These are phyloP conservation scores for Myzus persicae DNA, from an alignment of 1,140 invertebrate species.

Conservation along the genomic window DNA sequence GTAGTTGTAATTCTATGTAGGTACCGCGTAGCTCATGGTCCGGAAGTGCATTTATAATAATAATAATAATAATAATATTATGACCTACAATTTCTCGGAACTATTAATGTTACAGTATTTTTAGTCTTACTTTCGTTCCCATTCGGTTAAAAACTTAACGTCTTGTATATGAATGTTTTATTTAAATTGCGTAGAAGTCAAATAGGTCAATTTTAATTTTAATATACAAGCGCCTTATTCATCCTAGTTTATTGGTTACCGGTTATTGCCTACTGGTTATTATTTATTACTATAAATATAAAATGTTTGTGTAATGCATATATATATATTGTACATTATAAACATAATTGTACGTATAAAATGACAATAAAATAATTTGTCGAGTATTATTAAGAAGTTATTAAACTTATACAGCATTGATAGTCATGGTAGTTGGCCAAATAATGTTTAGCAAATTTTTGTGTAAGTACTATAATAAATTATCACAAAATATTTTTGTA, in stretches of 20 bases:
- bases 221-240: not conserved
- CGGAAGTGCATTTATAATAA: not conserved
- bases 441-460: not conserved
- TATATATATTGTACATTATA: not conserved
- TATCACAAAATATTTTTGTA: not conserved
- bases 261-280: not conserved
- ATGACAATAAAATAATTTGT: not conserved
- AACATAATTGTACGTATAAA: not conserved
- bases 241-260: not conserved
- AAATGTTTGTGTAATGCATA: not conserved
- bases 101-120: not conserved
- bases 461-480: not conserved
- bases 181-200: slow-evolving; percentile 9
- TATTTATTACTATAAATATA: not conserved
- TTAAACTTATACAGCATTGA: not conserved
- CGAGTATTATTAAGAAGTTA: not conserved
- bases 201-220: slow-evolving; percentile 28
- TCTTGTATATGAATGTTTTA: not conserved
- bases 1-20: not conserved
- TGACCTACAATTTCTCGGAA: slow-evolving; percentile 35
- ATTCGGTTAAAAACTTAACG: not conserved
- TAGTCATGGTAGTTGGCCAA: not conserved
- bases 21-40: not conserved
- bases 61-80: no score
- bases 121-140: slow-evolving; percentile 31